Percentiles rank a stretch among this genome's conserved stretches.
phyloP scores from a whole-genome alignment of 2,888 invertebrate species.

The Anagyrus pseudococci region DNA sequence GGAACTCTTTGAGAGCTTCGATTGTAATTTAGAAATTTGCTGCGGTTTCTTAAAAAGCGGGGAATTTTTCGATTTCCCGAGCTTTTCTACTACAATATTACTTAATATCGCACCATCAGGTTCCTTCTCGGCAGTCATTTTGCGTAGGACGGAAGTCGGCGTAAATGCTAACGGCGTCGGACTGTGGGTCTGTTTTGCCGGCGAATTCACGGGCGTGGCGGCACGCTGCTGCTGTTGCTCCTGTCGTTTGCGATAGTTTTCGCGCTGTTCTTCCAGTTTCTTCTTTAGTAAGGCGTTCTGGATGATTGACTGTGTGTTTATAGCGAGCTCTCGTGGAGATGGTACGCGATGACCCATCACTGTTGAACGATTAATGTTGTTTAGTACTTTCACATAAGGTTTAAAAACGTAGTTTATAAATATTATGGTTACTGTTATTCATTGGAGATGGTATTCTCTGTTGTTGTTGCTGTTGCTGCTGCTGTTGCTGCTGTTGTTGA shows the following conservation, averaged over 20 bases:
- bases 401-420: background rate
- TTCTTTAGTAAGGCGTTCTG: conserved; percentile 87
- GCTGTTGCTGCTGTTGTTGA: conserved; percentile 60
- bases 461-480: conserved; percentile 60
- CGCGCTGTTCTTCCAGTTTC: conserved; percentile 86
- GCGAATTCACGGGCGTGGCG: conserved; percentile 56
- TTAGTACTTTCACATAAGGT: too few species aligned
- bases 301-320: conserved; percentile 86
- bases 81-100: too few species aligned
- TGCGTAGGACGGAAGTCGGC: conserved; percentile 90
- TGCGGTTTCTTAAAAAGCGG: conserved; percentile 28
- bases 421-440: conserved; percentile 54
- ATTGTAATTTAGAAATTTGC: background rate
- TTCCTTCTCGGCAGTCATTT: conserved; percentile 93
- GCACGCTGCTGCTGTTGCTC: conserved; percentile 64
- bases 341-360: conserved; percentile 74
- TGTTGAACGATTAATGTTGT: conserved; percentile 49
- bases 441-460: conserved; percentile 62
- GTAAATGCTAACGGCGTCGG: conserved; percentile 86
- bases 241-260: conserved; percentile 82
- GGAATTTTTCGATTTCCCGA: conserved; percentile 41
- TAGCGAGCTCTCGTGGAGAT: conserved; percentile 83
- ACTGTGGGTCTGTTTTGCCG: conserved; percentile 65
- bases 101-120: conserved; percentile 64
- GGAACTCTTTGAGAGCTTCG: background rate